Conservation (phyloP, 2,888 invertebrate genomes). For the Erebia epiphron region DNA sequence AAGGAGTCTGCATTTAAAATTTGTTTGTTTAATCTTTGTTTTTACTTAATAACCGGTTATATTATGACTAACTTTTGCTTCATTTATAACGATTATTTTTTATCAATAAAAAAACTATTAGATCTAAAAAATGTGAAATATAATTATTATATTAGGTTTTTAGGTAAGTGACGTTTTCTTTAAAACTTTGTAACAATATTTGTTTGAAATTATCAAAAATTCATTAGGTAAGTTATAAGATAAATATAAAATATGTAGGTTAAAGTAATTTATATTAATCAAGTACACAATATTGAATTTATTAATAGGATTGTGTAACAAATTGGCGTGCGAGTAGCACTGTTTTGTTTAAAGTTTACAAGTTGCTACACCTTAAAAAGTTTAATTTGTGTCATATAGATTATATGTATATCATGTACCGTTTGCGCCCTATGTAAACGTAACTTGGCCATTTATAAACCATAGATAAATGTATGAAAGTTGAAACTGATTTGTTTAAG, state of each 20-base stretch:
- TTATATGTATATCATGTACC: slow-evolving; percentile 14
- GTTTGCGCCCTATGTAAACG: not conserved
- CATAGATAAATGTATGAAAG: not conserved
- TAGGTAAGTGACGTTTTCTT: slow-evolving; percentile 23
- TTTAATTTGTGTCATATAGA: slow-evolving; percentile 35
- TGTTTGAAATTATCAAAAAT: slow-evolving; percentile 32
- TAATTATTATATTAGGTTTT: slow-evolving; percentile 22
- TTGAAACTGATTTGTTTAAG: not conserved
- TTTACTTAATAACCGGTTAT: not conserved
- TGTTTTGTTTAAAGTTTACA: slow-evolving; percentile 49
- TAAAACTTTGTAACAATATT: slow-evolving; percentile 32
- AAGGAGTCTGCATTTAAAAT: slow-evolving; percentile 30
- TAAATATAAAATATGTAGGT: slow-evolving; percentile 33
- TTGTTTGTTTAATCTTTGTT: slow-evolving; percentile 1
- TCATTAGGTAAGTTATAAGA: slow-evolving; percentile 27
- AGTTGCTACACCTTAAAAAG: slow-evolving; percentile 50
- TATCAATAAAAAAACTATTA: slow-evolving; percentile 21
- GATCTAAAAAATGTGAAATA: slow-evolving; percentile 22
- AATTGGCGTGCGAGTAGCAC: slow-evolving; percentile 64
- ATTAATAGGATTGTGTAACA: slow-evolving; percentile 43
- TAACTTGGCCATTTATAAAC: slow-evolving; percentile 1
- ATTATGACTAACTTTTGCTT: slow-evolving; percentile 1
- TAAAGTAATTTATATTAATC: slow-evolving; percentile 22
- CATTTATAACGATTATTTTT: slow-evolving; percentile 4
- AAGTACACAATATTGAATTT: slow-evolving; percentile 52